A percentile compares a stretch with the other conserved stretches of the same genome.
Conservation (phyloP, 1,140 invertebrate genomes). For the Idris sp. region DNA sequence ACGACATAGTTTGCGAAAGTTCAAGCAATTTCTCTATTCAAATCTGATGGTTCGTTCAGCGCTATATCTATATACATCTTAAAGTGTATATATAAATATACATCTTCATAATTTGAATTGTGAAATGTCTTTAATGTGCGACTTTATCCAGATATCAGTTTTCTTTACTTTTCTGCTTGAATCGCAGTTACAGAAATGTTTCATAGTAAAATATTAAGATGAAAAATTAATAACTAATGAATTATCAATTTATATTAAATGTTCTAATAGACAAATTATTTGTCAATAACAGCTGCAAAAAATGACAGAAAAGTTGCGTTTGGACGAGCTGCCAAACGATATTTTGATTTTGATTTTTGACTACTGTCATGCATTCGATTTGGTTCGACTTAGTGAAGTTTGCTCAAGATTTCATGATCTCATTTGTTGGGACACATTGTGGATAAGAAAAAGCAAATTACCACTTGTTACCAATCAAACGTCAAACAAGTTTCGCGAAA, state of each 20-base stretch:
- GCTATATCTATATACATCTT: conserved; percentile 12
- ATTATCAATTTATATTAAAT: background rate
- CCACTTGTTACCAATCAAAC: conserved; percentile 73
- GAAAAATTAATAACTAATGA: conserved; percentile 15
- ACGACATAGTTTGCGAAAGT: conserved; percentile 23
- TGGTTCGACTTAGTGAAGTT: conserved; percentile 71
- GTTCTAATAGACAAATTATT: conserved; percentile 7
- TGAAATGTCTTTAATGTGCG: too few species aligned
- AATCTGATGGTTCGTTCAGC: conserved; percentile 16
- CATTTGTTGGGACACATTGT: conserved; percentile 64
- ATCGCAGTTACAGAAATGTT: too few species aligned
- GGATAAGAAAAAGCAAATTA: conserved; percentile 68
- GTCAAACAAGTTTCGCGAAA: conserved; percentile 66
- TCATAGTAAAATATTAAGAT: too few species aligned
- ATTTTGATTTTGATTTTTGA: conserved; percentile 74
- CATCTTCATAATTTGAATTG: background rate
- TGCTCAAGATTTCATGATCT: conserved; percentile 70
- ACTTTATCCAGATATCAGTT: too few species aligned
- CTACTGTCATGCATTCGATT: conserved; percentile 72
- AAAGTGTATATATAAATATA: background rate
- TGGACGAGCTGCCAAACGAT: conserved; percentile 73
- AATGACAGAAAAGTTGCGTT: conserved; percentile 67
- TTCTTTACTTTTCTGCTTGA: too few species aligned
- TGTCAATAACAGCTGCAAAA: conserved; percentile 29
- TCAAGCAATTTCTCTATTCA: conserved; percentile 41